phyloP scores from a whole-genome alignment of 2,888 invertebrate species.

The Oscheius myriophilus region DNA sequence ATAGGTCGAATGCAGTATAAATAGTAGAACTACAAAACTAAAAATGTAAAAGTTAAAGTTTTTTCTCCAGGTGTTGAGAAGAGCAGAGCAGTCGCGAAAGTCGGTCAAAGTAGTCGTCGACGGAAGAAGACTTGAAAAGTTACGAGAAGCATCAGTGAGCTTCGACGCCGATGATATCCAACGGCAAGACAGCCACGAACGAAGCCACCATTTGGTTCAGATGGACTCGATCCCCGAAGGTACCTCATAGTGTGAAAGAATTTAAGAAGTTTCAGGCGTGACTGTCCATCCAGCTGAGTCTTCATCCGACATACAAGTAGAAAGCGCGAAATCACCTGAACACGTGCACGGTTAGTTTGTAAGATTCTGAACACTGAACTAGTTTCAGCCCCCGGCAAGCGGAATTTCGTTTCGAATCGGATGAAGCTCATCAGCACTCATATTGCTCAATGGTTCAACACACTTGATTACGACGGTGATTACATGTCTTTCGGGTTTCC shows the following conservation, averaged over 20 bases:
- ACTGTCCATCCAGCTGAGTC: neutral
- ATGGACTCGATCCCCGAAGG: conserved; percentile 68
- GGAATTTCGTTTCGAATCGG: conserved; percentile 11
- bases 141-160: conserved; percentile 1
- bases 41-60: no score
- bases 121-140: conserved; percentile 28
- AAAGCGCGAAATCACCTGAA: no score
- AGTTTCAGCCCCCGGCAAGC: neutral
- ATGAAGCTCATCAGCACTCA: conserved; percentile 32
- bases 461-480: conserved; percentile 52
- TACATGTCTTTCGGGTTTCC: conserved; percentile 32
- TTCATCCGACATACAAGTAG: no score
- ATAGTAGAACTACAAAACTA: no score
- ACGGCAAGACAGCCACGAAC: neutral
- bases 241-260: conserved; percentile 28
- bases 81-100: conserved; percentile 58
- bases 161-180: neutral
- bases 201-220: conserved; percentile 44
- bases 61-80: conserved; percentile 57
- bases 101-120: conserved; percentile 59
- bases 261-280: neutral
- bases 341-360: no score
- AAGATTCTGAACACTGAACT: no score
- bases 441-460: conserved; percentile 44
- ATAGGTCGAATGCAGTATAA: no score